A percentile compares a stretch with the other conserved stretches of the same genome.
Conservation (phyloP, 2,797 vertebrate species). For the Alosa sapidissima region DNA sequence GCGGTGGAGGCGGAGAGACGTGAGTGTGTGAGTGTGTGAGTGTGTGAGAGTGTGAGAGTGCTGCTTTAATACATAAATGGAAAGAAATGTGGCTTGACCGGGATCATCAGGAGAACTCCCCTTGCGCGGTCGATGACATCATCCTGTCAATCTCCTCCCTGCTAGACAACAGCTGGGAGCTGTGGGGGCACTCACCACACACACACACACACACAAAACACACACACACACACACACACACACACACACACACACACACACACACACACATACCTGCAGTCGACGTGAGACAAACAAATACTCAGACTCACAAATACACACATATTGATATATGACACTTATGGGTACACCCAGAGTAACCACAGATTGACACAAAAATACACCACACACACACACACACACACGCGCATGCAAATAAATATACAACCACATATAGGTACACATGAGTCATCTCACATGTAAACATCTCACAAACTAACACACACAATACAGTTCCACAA, state of each 20-base stretch:
- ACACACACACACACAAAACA: no score
- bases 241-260: no score
- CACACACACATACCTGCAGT: background rate
- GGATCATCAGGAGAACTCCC: background rate
- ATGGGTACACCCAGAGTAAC: background rate
- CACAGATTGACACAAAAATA: background rate
- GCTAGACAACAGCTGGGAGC: background rate
- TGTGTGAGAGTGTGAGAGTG: no score
- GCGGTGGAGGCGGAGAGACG: background rate
- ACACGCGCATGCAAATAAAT: background rate
- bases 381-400: background rate
- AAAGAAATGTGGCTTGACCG: background rate
- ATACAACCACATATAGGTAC: background rate
- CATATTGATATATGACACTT: background rate
- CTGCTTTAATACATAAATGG: background rate
- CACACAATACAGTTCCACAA: no score
- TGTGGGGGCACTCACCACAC: background rate
- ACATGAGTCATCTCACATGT: background rate
- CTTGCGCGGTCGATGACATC: background rate
- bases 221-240: no score
- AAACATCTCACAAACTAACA: no score
- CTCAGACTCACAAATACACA: background rate
- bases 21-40: background rate
- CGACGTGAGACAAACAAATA: background rate
- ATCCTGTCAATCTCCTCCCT: background rate